Base-by-base conservation (phyloP, 2,888 invertebrate species). In the Nemoura dubitans region DNA sequence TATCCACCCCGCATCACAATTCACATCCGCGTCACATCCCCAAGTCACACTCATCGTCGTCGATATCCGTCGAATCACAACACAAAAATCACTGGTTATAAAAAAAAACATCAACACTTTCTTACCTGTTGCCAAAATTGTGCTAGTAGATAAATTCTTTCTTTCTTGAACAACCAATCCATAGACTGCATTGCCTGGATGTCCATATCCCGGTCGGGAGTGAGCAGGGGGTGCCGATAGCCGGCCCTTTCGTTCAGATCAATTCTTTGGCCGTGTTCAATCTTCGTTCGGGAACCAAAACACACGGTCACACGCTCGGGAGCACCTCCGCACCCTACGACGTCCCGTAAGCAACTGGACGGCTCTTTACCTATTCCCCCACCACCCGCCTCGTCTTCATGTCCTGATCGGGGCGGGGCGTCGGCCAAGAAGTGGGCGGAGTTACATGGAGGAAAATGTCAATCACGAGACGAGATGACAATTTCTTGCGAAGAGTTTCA, bases 121-220 rank as follows among this genome's bases (percentile, higher is more conserved):
- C 95, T 95, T 94, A 97, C 97, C 97, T 97, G 97, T 96, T 97
- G 97, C 97, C 97, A 97, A 94, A 97, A 97, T 93, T 97, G 97
- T 92, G 97, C 97, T 92, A 97, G 95, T 92, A 97, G 94, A 94
- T 97, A 97, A 93, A 97, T 97, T 93, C 96, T 94, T 94, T 97
- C 97, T 94, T 97, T 97, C 95, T 97, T 97, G 94, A 97, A 97
- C 92, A 97, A 95, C 97, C 97, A 97, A 94, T 97, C 97, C 97
- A 97, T 97, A 92, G 97, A 97, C 94, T 97, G 97, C 95, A 97
- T 96, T 93, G 97, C 95, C 95, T 96, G 96, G 93, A 97, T 95
- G 95, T 97, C 97, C 95, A 97, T 96, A n/a, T 78, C 78, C 78
- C 85, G 36, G 25, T 77, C 36, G 27, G 29, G 25, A 80, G 77